These are phyloP conservation scores for Tenthredo amoena DNA, from an alignment of 2,888 invertebrate genomes.

Conservation along the genomic window DNA sequence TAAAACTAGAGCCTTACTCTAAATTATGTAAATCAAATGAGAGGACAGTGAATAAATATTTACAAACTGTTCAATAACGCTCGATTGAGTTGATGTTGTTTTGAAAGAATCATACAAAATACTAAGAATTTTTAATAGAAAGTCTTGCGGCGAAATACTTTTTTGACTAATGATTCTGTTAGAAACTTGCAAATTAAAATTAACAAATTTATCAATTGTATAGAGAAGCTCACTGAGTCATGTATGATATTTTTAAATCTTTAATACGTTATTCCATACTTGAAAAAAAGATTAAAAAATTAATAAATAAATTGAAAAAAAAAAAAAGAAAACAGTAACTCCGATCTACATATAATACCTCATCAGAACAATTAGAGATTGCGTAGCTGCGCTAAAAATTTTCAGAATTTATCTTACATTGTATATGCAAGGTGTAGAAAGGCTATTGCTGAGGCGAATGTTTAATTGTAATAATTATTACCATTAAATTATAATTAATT, in stretches of 20 bases:
- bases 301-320: background rate
- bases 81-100: background rate
- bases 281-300: no score
- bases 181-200: background rate
- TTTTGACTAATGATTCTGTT: background rate
- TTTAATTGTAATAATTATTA: slow-evolving; percentile 65
- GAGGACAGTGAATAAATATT: background rate
- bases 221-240: background rate
- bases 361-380: slow-evolving; percentile 7
- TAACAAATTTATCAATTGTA: background rate
- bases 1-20: background rate
- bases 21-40: slow-evolving; percentile 12
- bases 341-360: background rate
- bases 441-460: slow-evolving; percentile 65
- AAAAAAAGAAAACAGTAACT: background rate
- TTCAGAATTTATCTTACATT: slow-evolving; percentile 62
- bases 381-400: slow-evolving; percentile 43
- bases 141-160: background rate
- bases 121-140: background rate
- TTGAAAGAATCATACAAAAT: background rate
- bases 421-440: slow-evolving; percentile 66
- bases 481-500: slow-evolving; percentile 62
- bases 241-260: slow-evolving; percentile 22
- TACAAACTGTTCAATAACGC: background rate
- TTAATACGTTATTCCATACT: background rate